Conservation (phyloP, 2,797 vertebrate species). For the Picus viridis region DNA sequence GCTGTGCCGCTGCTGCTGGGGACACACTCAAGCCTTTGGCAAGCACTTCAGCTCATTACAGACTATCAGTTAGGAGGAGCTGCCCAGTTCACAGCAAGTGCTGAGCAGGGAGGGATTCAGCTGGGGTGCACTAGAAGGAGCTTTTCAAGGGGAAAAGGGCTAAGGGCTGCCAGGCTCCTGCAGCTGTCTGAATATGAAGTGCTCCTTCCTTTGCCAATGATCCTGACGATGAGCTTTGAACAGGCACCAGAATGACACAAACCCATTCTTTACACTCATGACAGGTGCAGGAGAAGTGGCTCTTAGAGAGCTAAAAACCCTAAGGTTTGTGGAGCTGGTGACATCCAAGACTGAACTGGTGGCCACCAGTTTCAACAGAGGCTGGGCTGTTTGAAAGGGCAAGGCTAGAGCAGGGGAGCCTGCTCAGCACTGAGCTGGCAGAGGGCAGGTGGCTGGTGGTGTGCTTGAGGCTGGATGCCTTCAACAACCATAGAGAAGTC, state of each 20-base stretch:
- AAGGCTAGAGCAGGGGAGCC: neutral
- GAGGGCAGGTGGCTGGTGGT: too few relatives aligned
- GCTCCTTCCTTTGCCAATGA: neutral
- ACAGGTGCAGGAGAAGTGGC: neutral
- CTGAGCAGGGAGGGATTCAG: neutral
- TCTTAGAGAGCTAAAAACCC: neutral
- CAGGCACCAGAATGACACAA: neutral
- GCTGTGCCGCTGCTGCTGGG: neutral
- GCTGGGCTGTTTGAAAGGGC: neutral
- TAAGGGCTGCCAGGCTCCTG: neutral
- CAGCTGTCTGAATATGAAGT: neutral
- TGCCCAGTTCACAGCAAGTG: neutral
- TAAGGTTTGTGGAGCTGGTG: neutral
- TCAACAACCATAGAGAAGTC: too few relatives aligned
- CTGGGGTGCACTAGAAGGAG: neutral
- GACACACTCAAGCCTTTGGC: neutral
- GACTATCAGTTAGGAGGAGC: neutral
- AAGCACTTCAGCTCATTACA: neutral
- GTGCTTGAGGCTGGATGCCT: too few relatives aligned
- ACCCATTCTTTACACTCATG: neutral
- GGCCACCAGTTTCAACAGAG: neutral
- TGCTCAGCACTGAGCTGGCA: too few relatives aligned
- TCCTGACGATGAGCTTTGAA: neutral
- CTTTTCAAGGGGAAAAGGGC: neutral
- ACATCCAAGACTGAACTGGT: neutral